A percentile compares a stretch with the other conserved stretches of the same genome.
Conservation (phyloP, 92 coral and sea anemone genomes). For the Porites cylindrica region DNA sequence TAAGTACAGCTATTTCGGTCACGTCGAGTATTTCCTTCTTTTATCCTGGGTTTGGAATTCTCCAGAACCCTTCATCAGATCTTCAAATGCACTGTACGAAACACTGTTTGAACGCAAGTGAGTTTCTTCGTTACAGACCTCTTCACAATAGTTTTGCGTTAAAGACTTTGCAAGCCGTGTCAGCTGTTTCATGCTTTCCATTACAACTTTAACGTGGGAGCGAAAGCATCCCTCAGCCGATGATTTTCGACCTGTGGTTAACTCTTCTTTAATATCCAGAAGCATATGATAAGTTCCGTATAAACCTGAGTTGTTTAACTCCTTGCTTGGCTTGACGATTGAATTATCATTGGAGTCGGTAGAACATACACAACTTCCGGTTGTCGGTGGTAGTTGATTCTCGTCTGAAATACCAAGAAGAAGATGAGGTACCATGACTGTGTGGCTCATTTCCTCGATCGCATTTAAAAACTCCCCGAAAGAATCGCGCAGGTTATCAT, state of each 20-base stretch:
- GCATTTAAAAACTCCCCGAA: conserved; percentile 61
- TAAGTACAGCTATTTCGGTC: neutral
- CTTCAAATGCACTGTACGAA: conserved; percentile 22
- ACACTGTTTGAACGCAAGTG: conserved; percentile 27
- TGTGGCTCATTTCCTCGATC: conserved; percentile 59
- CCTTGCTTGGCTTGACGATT: conserved; percentile 38
- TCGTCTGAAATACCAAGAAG: conserved; percentile 61
- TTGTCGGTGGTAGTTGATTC: neutral
- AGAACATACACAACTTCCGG: conserved; percentile 35
- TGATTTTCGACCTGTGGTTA: conserved; percentile 38
- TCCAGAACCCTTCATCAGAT: neutral
- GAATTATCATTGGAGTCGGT: conserved; percentile 26
- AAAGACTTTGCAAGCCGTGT: conserved; percentile 49
- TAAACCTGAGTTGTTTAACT: conserved; percentile 19
- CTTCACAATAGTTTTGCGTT: conserved; percentile 48
- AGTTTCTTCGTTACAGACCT: neutral
- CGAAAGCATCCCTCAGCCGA: conserved; percentile 37
- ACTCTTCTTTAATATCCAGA: conserved; percentile 40
- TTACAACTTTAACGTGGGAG: conserved; percentile 27
- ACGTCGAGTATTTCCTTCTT: conserved; percentile 4
- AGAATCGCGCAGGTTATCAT: conserved; percentile 53
- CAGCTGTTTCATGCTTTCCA: conserved; percentile 34
- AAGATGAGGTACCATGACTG: conserved; percentile 66
- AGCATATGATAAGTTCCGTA: conserved; percentile 59
- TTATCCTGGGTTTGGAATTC: neutral